Evolutionary conservation across 2,888 invertebrate genomes (phyloP), one percentile per base, ranked within the genome.

Genomic region (Amblyjoppa fuscipennis): DNA sequence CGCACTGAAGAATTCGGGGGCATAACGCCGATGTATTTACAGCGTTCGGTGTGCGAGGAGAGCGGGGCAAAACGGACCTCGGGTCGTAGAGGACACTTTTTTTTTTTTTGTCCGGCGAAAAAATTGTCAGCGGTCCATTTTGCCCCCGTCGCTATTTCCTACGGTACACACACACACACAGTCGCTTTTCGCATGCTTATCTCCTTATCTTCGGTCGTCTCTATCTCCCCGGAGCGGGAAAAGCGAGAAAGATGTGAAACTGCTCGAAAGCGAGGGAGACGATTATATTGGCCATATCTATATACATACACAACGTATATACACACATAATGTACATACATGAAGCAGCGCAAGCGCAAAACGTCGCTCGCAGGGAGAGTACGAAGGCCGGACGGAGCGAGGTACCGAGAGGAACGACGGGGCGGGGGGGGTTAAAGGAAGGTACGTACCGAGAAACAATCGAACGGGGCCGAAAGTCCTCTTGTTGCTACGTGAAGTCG

Each of bases 401-500:
- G 81, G 82, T 74, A 80, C 70, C 61, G 74, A 80, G 79, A 84
- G 76, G 73, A 85, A 78, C 76, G 56, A 81, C 76, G 41, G 83
- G 38, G 9, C 1, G 38, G 38, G 38, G 38, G 38, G 68, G 25
- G 20, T 0, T 20, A n/a, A 85, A 56, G 81, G 88, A 80, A 82
- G 85, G 87, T 84, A 82, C 86, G 88, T 88, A 89, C 88, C 88
- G 90, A 90, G 91, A 89, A 90, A 92, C 92, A 92, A 91, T 92
- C 89, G 90, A 92, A 92, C 90, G 89, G 90, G 91, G 91, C 91
- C 90, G 91, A 91, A 91, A 91, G 91, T 91, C 90, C 89, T 90
- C 89, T 90, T 87, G 88, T 88, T 88, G 87, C 87, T 91, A 92
- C 90, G 91, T 89, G 90, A 88, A 90, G 88, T 87, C 88, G 87